Evolutionary conservation across 2,797 vertebrate species (phyloP).

Genomic region (Glossophaga mutica): DNA sequence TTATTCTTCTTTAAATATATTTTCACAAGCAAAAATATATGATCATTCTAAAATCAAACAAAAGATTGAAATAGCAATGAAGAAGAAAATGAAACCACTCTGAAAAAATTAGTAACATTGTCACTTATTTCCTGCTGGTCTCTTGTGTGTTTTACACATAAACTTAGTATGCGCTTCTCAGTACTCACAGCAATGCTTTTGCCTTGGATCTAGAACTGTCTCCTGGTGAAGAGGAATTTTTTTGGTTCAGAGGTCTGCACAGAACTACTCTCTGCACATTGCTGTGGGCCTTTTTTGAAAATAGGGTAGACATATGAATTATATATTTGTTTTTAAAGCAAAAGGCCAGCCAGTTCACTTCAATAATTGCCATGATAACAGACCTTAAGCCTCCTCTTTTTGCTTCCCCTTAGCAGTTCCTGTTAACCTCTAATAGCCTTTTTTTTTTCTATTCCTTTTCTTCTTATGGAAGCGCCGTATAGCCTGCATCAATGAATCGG

Average conservation of each 20-base stretch:
- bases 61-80: background rate
- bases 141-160: background rate
- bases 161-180: background rate
- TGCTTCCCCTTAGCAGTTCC: background rate
- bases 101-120: background rate
- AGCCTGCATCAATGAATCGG: background rate
- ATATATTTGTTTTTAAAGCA: background rate
- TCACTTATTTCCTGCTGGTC: background rate
- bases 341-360: background rate
- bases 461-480: background rate
- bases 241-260: background rate
- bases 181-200: background rate
- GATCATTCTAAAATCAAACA: background rate
- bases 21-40: background rate
- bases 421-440: background rate
- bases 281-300: background rate
- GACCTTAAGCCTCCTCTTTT: background rate
- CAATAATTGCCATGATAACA: background rate
- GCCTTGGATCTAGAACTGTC: background rate
- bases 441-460: background rate
- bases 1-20: constrained; percentile 13
- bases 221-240: background rate
- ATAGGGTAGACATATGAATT: background rate
- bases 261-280: background rate
- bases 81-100: background rate